phyloP scores from a whole-genome alignment of 2,888 invertebrate genomes.

The Caenorhabditis sp. region DNA sequence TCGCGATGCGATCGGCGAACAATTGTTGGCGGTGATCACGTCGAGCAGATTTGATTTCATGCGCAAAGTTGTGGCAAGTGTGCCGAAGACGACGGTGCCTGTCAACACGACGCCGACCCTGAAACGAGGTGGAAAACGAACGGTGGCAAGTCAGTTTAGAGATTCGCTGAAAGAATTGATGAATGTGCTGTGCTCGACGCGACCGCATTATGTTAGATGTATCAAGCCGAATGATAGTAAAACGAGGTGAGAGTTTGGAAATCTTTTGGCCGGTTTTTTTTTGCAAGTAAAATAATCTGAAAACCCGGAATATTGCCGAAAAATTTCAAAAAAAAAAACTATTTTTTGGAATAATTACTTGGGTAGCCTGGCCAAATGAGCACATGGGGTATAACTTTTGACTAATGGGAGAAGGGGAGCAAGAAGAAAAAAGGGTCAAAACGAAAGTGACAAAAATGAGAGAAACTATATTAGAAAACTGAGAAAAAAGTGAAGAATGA shows the following conservation, averaged over 20 bases:
- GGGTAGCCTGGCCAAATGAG: no score
- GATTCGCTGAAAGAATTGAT: slow-evolving; percentile 91
- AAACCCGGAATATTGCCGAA: not conserved
- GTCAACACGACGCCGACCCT: slow-evolving; percentile 24
- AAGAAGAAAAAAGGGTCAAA: no score
- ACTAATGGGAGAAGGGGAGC: no score
- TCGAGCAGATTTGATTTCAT: slow-evolving; percentile 23
- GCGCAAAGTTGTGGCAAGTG: slow-evolving; percentile 16
- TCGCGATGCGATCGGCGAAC: slow-evolving; percentile 92
- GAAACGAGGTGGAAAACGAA: slow-evolving; percentile 74
- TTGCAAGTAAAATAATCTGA: no score
- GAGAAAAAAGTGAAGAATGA: no score
- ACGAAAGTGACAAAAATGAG: no score
- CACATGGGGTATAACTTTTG: no score
- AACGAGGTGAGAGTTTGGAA: slow-evolving; percentile 72
- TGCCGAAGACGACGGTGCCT: not conserved
- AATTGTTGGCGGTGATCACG: slow-evolving; percentile 81
- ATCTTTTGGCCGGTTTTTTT: no score
- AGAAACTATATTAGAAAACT: no score
- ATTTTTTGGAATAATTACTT: no score
- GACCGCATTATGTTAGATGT: slow-evolving; percentile 97
- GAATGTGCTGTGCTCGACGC: slow-evolving; percentile 89
- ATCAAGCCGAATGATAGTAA: slow-evolving; percentile 94
- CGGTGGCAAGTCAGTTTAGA: slow-evolving; percentile 80
- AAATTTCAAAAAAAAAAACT: not conserved